A percentile compares a stretch with the other conserved stretches of the same genome.
These are phyloP conservation scores for Drosophila neocordata DNA, from an alignment of 1,140 invertebrate genomes.

Conservation along the genomic window DNA sequence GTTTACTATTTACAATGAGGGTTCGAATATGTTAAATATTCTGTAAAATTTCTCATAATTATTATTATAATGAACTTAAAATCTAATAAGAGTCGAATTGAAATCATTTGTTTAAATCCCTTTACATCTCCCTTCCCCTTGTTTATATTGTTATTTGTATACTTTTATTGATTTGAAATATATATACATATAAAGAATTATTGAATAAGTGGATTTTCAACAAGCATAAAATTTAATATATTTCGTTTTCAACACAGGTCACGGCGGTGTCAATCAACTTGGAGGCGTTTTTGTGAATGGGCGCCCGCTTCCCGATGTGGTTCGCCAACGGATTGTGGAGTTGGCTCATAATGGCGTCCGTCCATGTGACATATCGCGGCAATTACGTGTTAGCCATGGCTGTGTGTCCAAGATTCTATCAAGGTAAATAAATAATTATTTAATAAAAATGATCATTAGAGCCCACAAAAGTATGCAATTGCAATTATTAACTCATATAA, in stretches of 20 bases:
- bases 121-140: too few species aligned
- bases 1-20: background rate
- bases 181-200: too few species aligned
- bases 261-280: constrained; percentile 97
- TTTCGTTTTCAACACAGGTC: constrained; percentile 86
- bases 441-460: background rate
- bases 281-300: constrained; percentile 99
- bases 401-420: constrained; percentile 97
- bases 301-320: constrained; percentile 95
- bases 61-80: background rate
- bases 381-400: constrained; percentile 95
- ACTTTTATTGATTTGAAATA: background rate
- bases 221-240: background rate
- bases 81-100: background rate
- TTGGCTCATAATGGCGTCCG: constrained; percentile 97
- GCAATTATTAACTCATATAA: background rate
- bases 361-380: constrained; percentile 96
- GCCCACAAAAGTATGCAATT: background rate
- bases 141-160: too few species aligned
- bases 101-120: too few species aligned
- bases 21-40: too few species aligned
- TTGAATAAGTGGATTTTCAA: background rate
- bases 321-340: constrained; percentile 97
- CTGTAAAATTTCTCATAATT: background rate
- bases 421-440: constrained; percentile 86